A percentile compares a stretch with the other conserved stretches of the same genome.
Evolutionary conservation across 2,888 invertebrate genomes (phyloP).

Genomic region (Lamellibrachia satsuma): DNA sequence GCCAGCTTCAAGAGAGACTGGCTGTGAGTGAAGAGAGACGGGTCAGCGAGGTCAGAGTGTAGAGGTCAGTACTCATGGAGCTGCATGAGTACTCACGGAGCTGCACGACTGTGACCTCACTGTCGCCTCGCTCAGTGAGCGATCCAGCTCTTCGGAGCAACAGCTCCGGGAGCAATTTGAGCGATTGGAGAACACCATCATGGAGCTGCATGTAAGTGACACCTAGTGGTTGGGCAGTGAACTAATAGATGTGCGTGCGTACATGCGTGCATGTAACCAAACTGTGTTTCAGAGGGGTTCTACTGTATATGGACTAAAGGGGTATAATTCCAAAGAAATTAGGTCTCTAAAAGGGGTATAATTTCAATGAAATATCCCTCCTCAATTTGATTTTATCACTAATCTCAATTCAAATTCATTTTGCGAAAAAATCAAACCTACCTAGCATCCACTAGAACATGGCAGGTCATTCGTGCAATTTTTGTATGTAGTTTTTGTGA

Average conservation of each 20-base stretch:
- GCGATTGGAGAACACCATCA: constrained; percentile 45
- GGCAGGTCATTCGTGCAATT: too few species aligned
- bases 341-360: too few species aligned
- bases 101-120: constrained; percentile 47
- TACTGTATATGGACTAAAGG: too few species aligned
- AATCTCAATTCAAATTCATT: too few species aligned
- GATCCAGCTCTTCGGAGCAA: constrained; percentile 45
- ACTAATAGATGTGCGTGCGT: background rate
- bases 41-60: constrained; percentile 46
- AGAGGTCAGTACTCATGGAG: constrained; percentile 43
- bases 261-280: too few species aligned
- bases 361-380: too few species aligned
- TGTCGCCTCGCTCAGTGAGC: constrained; percentile 44
- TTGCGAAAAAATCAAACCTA: too few species aligned
- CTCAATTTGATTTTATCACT: too few species aligned
- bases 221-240: background rate
- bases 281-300: too few species aligned
- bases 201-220: constrained; percentile 51
- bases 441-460: too few species aligned
- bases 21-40: constrained; percentile 44
- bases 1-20: constrained; percentile 44
- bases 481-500: too few species aligned
- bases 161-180: constrained; percentile 47
- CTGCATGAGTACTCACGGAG: constrained; percentile 48
- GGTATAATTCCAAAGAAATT: too few species aligned